Evolutionary conservation across 2,113 vertebrate genomes (phyloP).

Genomic region (Carassius gibelio): DNA sequence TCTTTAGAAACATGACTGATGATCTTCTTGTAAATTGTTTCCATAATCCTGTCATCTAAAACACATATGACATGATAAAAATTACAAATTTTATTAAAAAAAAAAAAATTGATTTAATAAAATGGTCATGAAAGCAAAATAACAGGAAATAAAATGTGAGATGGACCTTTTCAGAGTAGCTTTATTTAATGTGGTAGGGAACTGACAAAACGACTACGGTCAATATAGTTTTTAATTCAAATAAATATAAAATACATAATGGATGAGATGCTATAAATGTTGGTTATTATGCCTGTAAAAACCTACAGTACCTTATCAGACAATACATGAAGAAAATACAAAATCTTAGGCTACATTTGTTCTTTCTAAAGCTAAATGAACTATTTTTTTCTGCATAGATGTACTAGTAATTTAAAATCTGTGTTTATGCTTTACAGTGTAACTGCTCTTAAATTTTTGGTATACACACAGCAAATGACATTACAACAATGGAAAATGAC

Average conservation of each 20-base stretch:
- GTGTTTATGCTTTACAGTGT: constrained; percentile 40
- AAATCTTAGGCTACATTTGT: constrained; percentile 59
- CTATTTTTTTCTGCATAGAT: constrained; percentile 72
- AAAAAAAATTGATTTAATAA: not conserved
- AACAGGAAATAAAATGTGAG: constrained; percentile 2
- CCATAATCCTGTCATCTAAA: not conserved
- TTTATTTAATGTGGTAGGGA: constrained; percentile 63
- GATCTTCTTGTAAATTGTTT: not conserved
- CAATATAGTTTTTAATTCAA: constrained; percentile 58
- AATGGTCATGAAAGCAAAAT: constrained; percentile 1
- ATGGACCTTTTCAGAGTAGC: constrained; percentile 39
- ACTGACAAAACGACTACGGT: constrained; percentile 53
- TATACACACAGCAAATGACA: constrained; percentile 7
- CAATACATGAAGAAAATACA: constrained; percentile 56
- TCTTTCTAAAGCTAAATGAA: constrained; percentile 63
- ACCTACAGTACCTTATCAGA: constrained; percentile 54
- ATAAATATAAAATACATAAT: constrained; percentile 62
- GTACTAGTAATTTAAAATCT: constrained; percentile 57
- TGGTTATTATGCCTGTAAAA: constrained; percentile 29
- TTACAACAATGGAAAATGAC: not conserved
- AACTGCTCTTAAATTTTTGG: not conserved
- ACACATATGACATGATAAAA: not conserved
- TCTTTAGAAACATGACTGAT: not conserved
- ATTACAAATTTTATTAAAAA: too few relatives aligned
- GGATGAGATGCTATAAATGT: constrained; percentile 53